A percentile compares a stretch with the other conserved stretches of the same genome.
These are phyloP conservation scores for Argentina silus DNA, from an alignment of 2,797 vertebrate species.

Conservation along the genomic window DNA sequence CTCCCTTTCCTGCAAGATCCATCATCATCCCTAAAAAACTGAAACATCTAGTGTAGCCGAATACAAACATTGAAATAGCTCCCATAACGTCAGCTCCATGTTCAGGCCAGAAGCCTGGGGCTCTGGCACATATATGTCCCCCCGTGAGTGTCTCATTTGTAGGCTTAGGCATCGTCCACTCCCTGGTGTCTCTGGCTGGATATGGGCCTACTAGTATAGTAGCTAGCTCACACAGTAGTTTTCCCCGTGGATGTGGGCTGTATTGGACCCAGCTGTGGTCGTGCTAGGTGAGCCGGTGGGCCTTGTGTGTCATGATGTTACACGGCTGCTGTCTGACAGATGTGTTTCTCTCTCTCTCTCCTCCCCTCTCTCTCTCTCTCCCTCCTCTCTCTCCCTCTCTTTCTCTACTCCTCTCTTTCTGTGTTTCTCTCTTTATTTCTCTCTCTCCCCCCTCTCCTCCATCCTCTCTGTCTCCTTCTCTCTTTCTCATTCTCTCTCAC, in stretches of 20 bases:
- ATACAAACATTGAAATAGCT: constrained; percentile 51
- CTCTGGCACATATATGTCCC: constrained; percentile 51
- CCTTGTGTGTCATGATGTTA: constrained; percentile 71
- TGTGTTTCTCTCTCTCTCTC: constrained; percentile 49
- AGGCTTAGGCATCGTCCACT: background rate
- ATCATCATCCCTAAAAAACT: constrained; percentile 33
- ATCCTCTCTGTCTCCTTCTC: background rate
- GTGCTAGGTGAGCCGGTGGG: constrained; percentile 50
- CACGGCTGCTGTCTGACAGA: constrained; percentile 78
- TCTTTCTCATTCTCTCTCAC: constrained; percentile 2
- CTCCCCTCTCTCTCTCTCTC: constrained; percentile 14
- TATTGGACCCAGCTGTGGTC: constrained; percentile 75
- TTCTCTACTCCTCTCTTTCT: constrained; percentile 9
- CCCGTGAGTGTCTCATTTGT: constrained; percentile 4
- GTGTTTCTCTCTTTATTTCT: background rate
- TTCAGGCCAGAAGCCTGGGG: constrained; percentile 58
- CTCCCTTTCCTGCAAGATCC: background rate
- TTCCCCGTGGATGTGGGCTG: constrained; percentile 62
- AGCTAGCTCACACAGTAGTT: constrained; percentile 74
- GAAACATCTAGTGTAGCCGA: constrained; percentile 64
- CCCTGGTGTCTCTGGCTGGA: constrained; percentile 20
- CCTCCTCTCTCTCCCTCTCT: constrained; percentile 11
- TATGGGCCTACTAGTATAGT: constrained; percentile 24
- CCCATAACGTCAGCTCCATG: constrained; percentile 66
- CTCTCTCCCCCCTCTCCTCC: background rate